Conservation (phyloP, 1,140 invertebrate genomes). For the Hycleus cichorii region DNA sequence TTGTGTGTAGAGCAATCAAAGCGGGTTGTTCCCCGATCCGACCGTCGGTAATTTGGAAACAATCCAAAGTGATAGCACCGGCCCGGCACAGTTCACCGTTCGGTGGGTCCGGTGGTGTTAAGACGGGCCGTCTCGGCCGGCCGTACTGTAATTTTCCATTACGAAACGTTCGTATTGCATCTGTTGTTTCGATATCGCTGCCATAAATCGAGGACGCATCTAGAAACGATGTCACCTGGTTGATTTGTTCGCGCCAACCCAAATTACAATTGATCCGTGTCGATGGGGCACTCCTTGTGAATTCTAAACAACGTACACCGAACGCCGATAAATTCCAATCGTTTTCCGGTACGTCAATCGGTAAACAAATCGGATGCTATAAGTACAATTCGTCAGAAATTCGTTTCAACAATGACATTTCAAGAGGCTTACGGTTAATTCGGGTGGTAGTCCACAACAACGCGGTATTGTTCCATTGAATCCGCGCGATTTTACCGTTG, state of each 20-base stretch:
- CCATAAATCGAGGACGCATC: slow-evolving; percentile 91
- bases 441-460: slow-evolving; percentile 61
- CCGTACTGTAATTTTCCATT: slow-evolving; percentile 60
- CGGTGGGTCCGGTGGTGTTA: slow-evolving; percentile 47
- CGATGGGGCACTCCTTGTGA: slow-evolving; percentile 62
- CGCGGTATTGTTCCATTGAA: slow-evolving; percentile 75
- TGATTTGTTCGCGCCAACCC: slow-evolving; percentile 66
- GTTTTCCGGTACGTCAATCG: slow-evolving; percentile 61
- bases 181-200: slow-evolving; percentile 68
- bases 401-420: background rate
- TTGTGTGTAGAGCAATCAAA: slow-evolving; percentile 76
- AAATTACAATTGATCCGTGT: slow-evolving; percentile 62
- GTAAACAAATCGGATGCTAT: slow-evolving; percentile 75
- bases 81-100: slow-evolving; percentile 52
- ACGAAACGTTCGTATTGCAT: slow-evolving; percentile 62
- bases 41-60: slow-evolving; percentile 69
- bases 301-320: slow-evolving; percentile 67
- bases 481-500: slow-evolving; percentile 57
- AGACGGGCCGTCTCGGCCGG: slow-evolving; percentile 44
- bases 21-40: slow-evolving; percentile 82
- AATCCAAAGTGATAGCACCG: slow-evolving; percentile 59
- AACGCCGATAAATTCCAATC: slow-evolving; percentile 65
- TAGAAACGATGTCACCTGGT: slow-evolving; percentile 80
- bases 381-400: no score
- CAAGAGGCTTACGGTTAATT: slow-evolving; percentile 49